phyloP scores from a whole-genome alignment of 2,797 vertebrate species.

The Falco biarmicus region DNA sequence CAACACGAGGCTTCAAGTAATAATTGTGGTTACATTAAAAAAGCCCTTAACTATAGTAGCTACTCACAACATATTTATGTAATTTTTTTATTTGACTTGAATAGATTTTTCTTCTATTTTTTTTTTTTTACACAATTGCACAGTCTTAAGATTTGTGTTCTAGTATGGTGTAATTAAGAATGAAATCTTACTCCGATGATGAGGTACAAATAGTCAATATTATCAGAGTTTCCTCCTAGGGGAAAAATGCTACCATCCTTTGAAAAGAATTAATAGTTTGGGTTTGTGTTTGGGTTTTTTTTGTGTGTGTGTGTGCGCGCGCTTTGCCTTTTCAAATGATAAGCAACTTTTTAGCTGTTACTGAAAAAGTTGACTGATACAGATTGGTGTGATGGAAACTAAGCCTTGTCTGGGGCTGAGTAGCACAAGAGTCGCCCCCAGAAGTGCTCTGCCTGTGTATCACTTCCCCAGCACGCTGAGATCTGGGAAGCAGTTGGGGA shows the following conservation, averaged over 20 bases:
- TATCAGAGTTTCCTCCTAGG: background rate
- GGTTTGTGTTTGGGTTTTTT: background rate
- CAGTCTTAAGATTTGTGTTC: background rate
- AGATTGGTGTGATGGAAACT: background rate
- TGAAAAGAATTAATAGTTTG: background rate
- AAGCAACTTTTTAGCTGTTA: background rate
- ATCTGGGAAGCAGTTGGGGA: background rate
- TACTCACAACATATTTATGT: background rate
- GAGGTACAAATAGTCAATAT: background rate
- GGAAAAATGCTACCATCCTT: background rate
- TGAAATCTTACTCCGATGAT: background rate
- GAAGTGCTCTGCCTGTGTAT: background rate
- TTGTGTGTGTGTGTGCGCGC: too few species aligned
- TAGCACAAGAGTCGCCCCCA: background rate
- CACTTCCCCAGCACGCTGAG: background rate
- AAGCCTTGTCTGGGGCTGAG: background rate
- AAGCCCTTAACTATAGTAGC: background rate
- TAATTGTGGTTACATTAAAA: background rate
- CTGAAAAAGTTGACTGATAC: background rate
- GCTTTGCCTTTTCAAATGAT: background rate
- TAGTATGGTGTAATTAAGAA: background rate
- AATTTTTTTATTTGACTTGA: background rate
- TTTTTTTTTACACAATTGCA: background rate
- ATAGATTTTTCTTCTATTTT: background rate
- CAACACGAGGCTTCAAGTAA: background rate